A percentile compares a stretch with the other conserved stretches of the same genome.
phyloP scores from a whole-genome alignment of 2,113 vertebrate species.

The Spizaetus ornatus region DNA sequence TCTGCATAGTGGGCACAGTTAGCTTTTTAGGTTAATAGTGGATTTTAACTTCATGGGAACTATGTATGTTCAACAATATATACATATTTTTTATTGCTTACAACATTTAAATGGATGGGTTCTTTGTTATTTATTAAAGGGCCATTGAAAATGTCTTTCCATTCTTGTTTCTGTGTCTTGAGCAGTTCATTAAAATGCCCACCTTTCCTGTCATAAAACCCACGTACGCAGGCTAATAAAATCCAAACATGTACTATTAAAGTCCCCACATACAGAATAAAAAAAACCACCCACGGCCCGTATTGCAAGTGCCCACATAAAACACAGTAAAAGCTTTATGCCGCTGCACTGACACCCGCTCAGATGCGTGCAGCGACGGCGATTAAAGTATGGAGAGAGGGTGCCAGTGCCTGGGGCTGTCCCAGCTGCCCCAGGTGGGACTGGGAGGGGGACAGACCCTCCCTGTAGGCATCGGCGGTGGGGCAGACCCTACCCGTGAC shows the following conservation, averaged over 20 bases:
- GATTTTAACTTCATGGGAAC: background rate
- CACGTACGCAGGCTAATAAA: background rate
- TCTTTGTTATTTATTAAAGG: conserved; percentile 9
- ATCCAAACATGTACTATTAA: background rate
- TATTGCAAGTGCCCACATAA: background rate
- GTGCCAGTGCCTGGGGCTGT: background rate
- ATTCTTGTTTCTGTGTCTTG: background rate
- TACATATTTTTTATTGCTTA: background rate
- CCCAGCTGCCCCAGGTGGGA: background rate
- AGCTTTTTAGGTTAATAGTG: background rate
- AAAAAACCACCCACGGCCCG: rapidly evolving
- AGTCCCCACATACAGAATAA: background rate
- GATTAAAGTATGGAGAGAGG: rapidly evolving
- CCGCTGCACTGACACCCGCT: background rate
- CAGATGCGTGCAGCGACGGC: rapidly evolving
- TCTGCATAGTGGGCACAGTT: background rate
- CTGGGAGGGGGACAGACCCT: background rate
- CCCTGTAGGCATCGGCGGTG: rapidly evolving
- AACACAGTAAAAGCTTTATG: background rate
- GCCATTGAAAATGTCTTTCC: background rate
- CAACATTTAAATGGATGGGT: background rate
- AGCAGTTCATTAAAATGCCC: conserved; percentile 20
- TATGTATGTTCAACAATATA: background rate
- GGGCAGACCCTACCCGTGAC: background rate
- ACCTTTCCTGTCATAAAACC: conserved; percentile 17